Evolutionary conservation across 2,888 invertebrate genomes (phyloP).

Genomic region (Morinoia aosen): DNA sequence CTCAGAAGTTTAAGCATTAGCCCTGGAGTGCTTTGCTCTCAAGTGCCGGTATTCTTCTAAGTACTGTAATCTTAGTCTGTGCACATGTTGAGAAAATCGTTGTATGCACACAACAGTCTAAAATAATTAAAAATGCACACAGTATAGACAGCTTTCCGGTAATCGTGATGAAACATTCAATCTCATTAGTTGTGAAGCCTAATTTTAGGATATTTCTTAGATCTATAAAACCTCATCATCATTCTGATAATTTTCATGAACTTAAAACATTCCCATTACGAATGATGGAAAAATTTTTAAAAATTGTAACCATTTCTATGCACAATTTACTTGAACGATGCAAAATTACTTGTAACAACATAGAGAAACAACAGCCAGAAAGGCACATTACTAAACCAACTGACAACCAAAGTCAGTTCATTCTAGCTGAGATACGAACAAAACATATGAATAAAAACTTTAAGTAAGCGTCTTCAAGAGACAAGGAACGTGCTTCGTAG

Average conservation of each 20-base stretch:
- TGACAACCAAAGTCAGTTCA: neutral
- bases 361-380: neutral
- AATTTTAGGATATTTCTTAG: neutral
- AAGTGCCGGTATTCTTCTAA: neutral
- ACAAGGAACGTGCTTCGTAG: slow-evolving; percentile 2
- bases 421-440: neutral
- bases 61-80: neutral
- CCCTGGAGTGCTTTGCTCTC: neutral
- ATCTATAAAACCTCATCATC: neutral
- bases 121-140: neutral
- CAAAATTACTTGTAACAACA: neutral
- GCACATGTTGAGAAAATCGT: neutral
- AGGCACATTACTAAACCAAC: neutral
- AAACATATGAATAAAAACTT: neutral
- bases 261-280: neutral
- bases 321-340: neutral
- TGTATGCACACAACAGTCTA: neutral
- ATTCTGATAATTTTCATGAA: too few relatives aligned
- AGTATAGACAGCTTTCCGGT: neutral
- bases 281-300: neutral
- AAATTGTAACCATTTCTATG: neutral
- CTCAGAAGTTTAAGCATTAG: slow-evolving; percentile 5
- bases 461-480: neutral
- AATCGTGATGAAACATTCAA: neutral
- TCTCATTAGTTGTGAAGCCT: neutral